Conservation (phyloP, 2,888 invertebrate genomes). For the Caenorhabditis virilis region DNA sequence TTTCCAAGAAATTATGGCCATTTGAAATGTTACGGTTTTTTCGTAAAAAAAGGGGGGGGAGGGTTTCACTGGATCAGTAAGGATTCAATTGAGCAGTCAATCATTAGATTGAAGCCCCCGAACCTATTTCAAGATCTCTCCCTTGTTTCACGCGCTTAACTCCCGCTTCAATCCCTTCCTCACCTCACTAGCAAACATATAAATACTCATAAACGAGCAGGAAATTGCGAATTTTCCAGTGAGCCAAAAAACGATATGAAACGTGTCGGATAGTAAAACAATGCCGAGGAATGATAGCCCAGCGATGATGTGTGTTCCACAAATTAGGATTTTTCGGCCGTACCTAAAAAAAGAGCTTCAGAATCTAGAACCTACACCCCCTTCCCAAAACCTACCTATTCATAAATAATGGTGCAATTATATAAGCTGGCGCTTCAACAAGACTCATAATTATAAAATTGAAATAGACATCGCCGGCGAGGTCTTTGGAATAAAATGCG, state of each 20-base stretch:
- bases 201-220: slow-evolving; percentile 59
- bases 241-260: slow-evolving; percentile 49
- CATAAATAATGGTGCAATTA: slow-evolving; percentile 53
- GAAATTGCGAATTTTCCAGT: slow-evolving; percentile 61
- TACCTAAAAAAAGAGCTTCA: slow-evolving; percentile 9
- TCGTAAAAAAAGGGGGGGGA: too few relatives aligned
- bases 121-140: too few relatives aligned
- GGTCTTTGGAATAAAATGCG: slow-evolving; percentile 56
- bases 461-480: slow-evolving; percentile 59
- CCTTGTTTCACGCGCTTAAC: neutral
- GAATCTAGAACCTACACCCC: neutral
- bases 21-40: too few relatives aligned
- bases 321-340: slow-evolving; percentile 44
- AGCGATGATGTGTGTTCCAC: slow-evolving; percentile 42
- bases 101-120: too few relatives aligned
- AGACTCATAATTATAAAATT: slow-evolving; percentile 59
- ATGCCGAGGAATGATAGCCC: slow-evolving; percentile 39
- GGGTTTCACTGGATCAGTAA: too few relatives aligned
- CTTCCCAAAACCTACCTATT: slow-evolving; percentile 25
- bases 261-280: slow-evolving; percentile 8
- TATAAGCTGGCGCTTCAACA: slow-evolving; percentile 61
- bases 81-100: too few relatives aligned
- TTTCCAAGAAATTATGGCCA: too few relatives aligned
- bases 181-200: slow-evolving; percentile 60
- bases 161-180: neutral